Evolutionary conservation across 2,888 invertebrate species (phyloP), one percentile per base, ranked within the genome.

Genomic region (Tridacna gigas): DNA sequence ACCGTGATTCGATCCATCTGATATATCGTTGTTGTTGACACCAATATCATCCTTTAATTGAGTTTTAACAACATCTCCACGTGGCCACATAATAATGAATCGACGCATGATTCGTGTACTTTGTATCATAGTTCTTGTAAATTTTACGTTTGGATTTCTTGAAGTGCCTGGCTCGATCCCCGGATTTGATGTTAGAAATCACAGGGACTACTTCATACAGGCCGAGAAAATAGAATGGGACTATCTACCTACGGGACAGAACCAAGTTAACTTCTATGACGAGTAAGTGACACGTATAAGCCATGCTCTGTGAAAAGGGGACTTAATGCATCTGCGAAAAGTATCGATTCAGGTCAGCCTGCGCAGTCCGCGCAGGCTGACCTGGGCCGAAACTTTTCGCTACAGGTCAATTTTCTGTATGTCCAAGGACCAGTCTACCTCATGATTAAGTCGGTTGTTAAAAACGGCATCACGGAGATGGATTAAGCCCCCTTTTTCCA

Each of bases 161-260:
- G 51, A 74, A 77, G 82, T 82, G 51, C 78, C 82, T 4, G 82
- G 82, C 15, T 74, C 82, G 20, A 60, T 65, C 9, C 25, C 75
- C 18, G 84, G 80, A 0, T 86, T 86, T 45, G 79, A 82, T 26
- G 83, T 79, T 18, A 48, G 86, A 11, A 79, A 82, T 25, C 48
- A 56, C 60, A 25, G 84, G 37, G 80, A 83, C 18, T 86, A 86
- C 48, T 86, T 77, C 48, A 45, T 86, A 60, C 83, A 84, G 48
- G 83, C 86, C 0, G 83, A 86, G 76, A 84, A 86, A 60, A 63
- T 84, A n/a, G 82, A 75, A 26, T 86, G 86, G 86, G 83, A 86
- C 67, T 86, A 86, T 56, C 63, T 86, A 7, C 86, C 83, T 4
- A 79, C 77, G 13, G 69, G 79, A 22, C 79, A 82, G 63, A 86